Evolutionary conservation across 2,888 invertebrate genomes (phyloP), one percentile per base, ranked within the genome.

Genomic region (Ochropacha duplaris): DNA sequence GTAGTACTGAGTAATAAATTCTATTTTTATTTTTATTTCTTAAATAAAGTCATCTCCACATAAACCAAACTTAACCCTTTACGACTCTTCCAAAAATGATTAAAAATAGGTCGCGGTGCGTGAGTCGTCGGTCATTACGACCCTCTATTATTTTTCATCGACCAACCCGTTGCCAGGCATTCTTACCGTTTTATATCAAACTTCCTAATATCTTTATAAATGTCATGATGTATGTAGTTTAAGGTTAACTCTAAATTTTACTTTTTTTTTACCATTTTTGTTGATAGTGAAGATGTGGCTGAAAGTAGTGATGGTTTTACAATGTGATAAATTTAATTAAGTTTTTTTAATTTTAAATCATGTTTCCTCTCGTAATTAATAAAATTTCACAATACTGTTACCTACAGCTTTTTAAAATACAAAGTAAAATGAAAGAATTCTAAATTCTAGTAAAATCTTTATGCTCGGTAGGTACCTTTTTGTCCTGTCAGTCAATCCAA

Each of bases 41-140:
- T 24, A 24, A 24, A 24, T 4, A 26, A 75, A 78, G 74, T 69
- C 54, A 0, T 52, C 55, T 86, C 87, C 84, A 83, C 50, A 73
- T 51, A 62, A 56, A 0, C 1, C 14, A 50, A 59, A 60, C 61
- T 60, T 66, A 88, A 89, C 91, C 90, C 90, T 88, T 86, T 74
- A 74, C 64, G 69, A 71, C 73, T 77, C 81, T 79, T 79, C 85
- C 87, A 89, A 92, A 92, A 92, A 92, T 92, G 85, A 89, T 92
- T 90, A 92, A 92, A 92, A 92, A 92, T 92, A 88, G 90, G 87
- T 85, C 88, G 83, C 81, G 79, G 86, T 87, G 88, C 90, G 90
- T 88, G 90, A 81, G 76, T 79, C 67, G 62, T 58, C 69, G 82
- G 83, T 84, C 87, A 84, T 90, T 88, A 87, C 70, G 69, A 72